Base-by-base conservation (phyloP, 2,888 invertebrate species). In the Eueremaeus valkanovi region DNA sequence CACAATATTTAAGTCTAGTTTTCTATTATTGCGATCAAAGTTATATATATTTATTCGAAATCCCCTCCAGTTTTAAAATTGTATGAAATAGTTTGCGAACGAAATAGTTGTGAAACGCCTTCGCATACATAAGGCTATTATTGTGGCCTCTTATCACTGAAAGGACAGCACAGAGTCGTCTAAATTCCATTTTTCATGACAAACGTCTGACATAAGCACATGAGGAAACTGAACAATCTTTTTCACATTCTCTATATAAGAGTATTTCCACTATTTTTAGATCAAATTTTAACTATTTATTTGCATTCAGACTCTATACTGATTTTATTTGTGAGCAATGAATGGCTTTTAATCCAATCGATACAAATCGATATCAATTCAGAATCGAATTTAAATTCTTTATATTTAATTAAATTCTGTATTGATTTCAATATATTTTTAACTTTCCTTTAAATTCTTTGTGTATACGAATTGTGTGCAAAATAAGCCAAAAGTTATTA, bases 61-160 rank as follows among this genome's bases (percentile, higher is more conserved):
- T 70, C 45, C 27, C 70, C 70, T 70, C 9, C 24, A 70, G 70
- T 70, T 70, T 68, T 27, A 70, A 70, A 70, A 42, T 36, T 8
- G n/a, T 33, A 27, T 36, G n/a, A 40, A 70, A 68, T 36, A 21
- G 68, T 68, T 40, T 42, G n/a, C n/a, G n/a, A n/a, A n/a, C n/a
- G n/a, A n/a, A n/a, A 27, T 9, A 63, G 24, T 29, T 29, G 33
- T 33, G 33, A 13, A 63, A 66, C 66, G 66, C 66, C 66, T 66
- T 66, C 66, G 40, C 33, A 9, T 21, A 24, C 36, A 70, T 13
- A 36, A 45, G 70, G 45, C 70, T 40, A 58, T 58, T 29, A 70
- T 70, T 70, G 70, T 70, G 70, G 70, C 42, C 70, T 70, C 70
- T 70, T 70, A 70, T 70, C 70, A 70, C 21, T 21, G 63, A 70